Evolutionary conservation across 1,140 invertebrate genomes (phyloP), one percentile per base, ranked within the genome.

Genomic region (Atta cephalotes): DNA sequence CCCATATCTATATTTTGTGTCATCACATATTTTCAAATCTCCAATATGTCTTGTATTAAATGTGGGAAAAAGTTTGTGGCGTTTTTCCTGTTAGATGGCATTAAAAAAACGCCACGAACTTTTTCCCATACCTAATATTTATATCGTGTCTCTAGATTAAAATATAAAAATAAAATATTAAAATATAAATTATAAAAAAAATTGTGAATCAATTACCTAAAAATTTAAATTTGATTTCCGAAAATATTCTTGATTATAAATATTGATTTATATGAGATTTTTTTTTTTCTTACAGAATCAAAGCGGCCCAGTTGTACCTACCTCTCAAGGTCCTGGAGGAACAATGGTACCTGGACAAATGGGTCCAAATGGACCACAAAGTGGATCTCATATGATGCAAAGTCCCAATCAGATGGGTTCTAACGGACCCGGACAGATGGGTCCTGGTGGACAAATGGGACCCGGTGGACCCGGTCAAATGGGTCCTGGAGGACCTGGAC

Each of bases 301-400:
- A 90, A 91, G 85, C n/a, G 74, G 80, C 25, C 70, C 89, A 45
- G 62, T 86, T 10, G 89, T 82, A 31, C 80, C 92, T 28, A 74
- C 39, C 49, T 78, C 90, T 16, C 90, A 91, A 49, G 88, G 90
- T 18, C 92, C 91, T 0, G 89, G 89, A 25, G 92, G 92, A 14
- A 74, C 91, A 12, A 88, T 92, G 85, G 87, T 86, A 1, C 78
- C 90, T 2, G 93, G 92, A 21, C 93, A 93, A 74, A 94, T 94
- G 91, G 92, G 92, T n/a, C 92, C 93, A 0, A 92, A 89, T 72
- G 93, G 92, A 49, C 90, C 92, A 12, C 92, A 92, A 90, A 93
- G 92, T 76, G 91, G 91, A 18, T 78, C 94, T n/a, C 93, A 93
- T 7, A 92, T 92, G 91, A 93, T 89, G 77, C 92, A 91, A 86